Base-by-base conservation (phyloP, 2,888 invertebrate genomes). In the Pegoplata infirma region DNA sequence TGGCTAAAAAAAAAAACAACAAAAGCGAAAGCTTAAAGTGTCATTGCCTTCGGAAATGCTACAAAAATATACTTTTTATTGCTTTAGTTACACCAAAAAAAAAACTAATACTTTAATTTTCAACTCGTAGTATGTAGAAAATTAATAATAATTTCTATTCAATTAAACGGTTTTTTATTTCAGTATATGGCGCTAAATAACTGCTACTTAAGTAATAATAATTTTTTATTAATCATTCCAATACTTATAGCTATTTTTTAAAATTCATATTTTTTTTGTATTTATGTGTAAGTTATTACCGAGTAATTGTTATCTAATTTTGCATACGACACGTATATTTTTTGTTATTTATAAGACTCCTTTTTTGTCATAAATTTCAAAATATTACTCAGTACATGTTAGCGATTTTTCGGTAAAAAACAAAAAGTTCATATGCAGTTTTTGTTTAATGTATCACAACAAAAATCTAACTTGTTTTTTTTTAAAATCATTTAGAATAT, bases 11-110 rank as follows among this genome's bases (percentile, higher is more conserved):
- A 76, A 64, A 69, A 51, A 74, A 59, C 78, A 68, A 82, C 79
- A 85, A 87, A 87, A 87, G 86, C 86, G 87, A 87, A 87, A 87
- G 87, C 86, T 83, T 61, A 61, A 80, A 67, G 82, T 84, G 87
- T 84, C 87, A 87, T 82, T 87, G 87, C 81, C 87, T 81, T 86
- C 83, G 85, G 84, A 84, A 86, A 83, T 82, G 77, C 55, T 66
- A 40, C 68, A 64, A 44, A 32, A 58, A 72, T 10, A 51, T 25
- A 28, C 17, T 16, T 25, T 59, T 55, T 28, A 46, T 58, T 49
- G 51, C 51, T 69, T 25, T 25, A 55, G 10, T 66, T 51, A 25
- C 17, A 44, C 23, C 51, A 51, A 40, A 51, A 51, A 44, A 51
- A 69, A 40, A 40, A 40, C 19, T 7, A 40, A n/a, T 40, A 23